Evolutionary conservation across 2,113 vertebrate species (phyloP).

Genomic region (Axis porcinus): DNA sequence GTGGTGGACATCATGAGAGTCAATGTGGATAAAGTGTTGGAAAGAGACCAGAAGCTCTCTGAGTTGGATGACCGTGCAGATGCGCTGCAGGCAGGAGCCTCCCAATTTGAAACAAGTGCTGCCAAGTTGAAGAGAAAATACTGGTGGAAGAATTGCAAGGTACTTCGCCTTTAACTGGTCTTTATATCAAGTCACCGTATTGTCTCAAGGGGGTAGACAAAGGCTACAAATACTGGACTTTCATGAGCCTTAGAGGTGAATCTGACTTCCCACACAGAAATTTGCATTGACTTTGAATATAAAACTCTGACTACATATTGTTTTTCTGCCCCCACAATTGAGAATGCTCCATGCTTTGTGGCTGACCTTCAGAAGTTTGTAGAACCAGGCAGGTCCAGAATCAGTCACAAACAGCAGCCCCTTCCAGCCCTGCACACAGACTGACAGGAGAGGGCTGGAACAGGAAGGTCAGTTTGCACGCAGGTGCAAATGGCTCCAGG

Average conservation of each 20-base stretch:
- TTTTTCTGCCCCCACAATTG: background rate
- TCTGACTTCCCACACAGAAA: background rate
- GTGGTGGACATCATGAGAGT: constrained; percentile 98
- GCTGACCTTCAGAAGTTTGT: background rate
- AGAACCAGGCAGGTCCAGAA: background rate
- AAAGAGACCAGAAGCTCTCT: constrained; percentile 94
- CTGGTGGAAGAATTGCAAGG: constrained; percentile 91
- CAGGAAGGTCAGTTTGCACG: background rate
- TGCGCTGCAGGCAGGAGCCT: constrained; percentile 94
- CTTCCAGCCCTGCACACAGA: background rate
- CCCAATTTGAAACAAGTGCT: constrained; percentile 95
- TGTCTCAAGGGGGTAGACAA: background rate
- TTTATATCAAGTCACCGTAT: background rate
- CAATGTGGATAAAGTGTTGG: constrained; percentile 96
- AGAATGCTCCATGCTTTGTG: background rate
- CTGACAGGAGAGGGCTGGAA: background rate
- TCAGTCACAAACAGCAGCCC: background rate
- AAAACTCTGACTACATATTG: background rate
- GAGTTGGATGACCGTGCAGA: constrained; percentile 95
- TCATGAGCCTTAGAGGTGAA: background rate
- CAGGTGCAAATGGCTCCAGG: background rate
- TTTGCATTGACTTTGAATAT: background rate
- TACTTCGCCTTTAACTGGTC: constrained; percentile 19
- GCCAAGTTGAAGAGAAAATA: constrained; percentile 88
- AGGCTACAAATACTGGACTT: background rate